phyloP scores from a whole-genome alignment of 2,113 vertebrate species.

The Labrus mixtus region DNA sequence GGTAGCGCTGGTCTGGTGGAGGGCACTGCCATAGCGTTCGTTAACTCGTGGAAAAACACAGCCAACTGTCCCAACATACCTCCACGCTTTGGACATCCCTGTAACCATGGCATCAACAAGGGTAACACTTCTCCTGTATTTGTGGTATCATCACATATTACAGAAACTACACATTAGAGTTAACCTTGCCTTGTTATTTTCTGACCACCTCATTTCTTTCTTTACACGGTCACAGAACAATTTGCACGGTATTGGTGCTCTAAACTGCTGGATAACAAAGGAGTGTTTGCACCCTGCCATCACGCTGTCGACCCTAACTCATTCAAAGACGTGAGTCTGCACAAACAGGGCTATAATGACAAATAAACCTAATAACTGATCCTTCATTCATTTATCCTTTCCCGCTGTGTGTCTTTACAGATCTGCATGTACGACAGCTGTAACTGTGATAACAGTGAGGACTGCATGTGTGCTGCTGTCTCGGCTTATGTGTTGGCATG shows the following conservation, averaged over 20 bases:
- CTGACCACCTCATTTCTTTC: neutral
- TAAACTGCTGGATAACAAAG: constrained; percentile 77
- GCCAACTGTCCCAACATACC: constrained; percentile 83
- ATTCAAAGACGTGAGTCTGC: constrained; percentile 86
- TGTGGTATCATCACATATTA: neutral
- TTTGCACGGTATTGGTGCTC: constrained; percentile 92
- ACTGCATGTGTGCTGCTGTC: constrained; percentile 90
- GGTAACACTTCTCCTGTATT: constrained; percentile 76
- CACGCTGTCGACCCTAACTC: constrained; percentile 81
- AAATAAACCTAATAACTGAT: neutral
- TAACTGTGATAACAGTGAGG: constrained; percentile 91
- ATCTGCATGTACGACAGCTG: constrained; percentile 94
- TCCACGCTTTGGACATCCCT: constrained; percentile 87
- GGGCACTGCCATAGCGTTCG: constrained; percentile 88
- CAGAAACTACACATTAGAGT: neutral
- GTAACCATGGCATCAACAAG: constrained; percentile 88
- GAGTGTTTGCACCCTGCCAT: constrained; percentile 90
- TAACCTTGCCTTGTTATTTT: neutral
- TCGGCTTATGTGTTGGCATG: constrained; percentile 90
- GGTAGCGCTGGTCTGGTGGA: constrained; percentile 88
- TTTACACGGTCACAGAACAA: constrained; percentile 78
- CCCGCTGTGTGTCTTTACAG: constrained; percentile 71
- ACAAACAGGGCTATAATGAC: neutral
- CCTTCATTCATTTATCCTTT: neutral
- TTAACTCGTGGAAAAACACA: constrained; percentile 90